Conservation (phyloP, 2,888 invertebrate genomes). For the Euspilapteryx auroguttella region DNA sequence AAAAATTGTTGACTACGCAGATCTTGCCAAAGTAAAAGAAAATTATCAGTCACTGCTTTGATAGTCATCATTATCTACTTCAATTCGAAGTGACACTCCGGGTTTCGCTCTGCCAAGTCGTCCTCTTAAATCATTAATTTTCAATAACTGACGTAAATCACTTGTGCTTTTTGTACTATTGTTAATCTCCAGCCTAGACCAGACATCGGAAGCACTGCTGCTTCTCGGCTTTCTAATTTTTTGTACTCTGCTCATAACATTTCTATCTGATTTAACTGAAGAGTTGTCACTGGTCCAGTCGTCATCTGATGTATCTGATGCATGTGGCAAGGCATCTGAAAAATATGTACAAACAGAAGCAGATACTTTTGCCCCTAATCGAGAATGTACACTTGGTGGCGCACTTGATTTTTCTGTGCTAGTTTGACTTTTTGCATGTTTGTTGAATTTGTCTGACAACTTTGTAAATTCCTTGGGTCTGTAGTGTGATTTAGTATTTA, state of each 20-base stretch:
- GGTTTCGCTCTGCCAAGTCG: slow-evolving; percentile 4
- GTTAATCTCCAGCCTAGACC: slow-evolving; percentile 47
- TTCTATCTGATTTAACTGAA: slow-evolving; percentile 23
- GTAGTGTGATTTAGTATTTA: slow-evolving; percentile 25
- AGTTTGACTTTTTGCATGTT: too few relatives aligned
- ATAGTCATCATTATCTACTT: slow-evolving; percentile 49
- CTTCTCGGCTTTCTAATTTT: slow-evolving; percentile 31
- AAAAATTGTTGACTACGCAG: too few relatives aligned
- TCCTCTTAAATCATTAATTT: slow-evolving; percentile 20
- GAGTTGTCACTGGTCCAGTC: slow-evolving; percentile 21
- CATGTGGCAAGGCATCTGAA: too few relatives aligned
- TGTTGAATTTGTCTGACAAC: slow-evolving; percentile 40
- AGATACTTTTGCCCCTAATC: slow-evolving; percentile 32
- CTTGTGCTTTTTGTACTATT: slow-evolving; percentile 13
- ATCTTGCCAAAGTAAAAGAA: too few relatives aligned
- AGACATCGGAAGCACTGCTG: slow-evolving; percentile 38
- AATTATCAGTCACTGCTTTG: slow-evolving; percentile 15
- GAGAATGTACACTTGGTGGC: slow-evolving; percentile 23
- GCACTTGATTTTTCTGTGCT: slow-evolving; percentile 8
- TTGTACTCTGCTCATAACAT: slow-evolving; percentile 58
- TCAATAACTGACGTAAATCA: slow-evolving; percentile 37
- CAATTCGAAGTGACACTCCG: slow-evolving; percentile 27
- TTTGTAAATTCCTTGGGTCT: slow-evolving; percentile 23
- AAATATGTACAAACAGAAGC: slow-evolving; percentile 5
- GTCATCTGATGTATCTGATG: slow-evolving; percentile 13